Evolutionary conservation across 2,113 vertebrate species (phyloP).

Genomic region (Haliaeetus leucogaster): DNA sequence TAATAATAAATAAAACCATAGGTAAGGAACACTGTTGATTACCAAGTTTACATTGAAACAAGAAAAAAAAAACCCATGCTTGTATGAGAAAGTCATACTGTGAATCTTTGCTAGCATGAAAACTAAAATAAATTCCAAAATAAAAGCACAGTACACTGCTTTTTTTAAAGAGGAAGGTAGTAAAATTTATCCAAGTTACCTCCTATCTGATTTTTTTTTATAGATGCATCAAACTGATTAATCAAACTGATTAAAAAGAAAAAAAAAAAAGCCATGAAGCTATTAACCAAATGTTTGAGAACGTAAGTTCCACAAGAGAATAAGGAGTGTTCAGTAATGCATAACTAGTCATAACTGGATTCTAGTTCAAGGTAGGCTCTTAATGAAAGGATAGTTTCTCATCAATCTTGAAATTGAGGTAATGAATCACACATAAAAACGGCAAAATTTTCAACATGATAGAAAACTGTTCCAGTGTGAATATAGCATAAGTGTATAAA

Average conservation of each 20-base stretch:
- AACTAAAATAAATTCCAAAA: not conserved
- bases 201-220: not conserved
- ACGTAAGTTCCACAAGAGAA: not conserved
- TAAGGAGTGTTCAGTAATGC: slow-evolving; percentile 26
- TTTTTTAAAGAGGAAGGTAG: not conserved
- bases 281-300: not conserved
- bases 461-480: not conserved
- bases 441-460: not conserved
- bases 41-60: not conserved
- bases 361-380: not conserved
- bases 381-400: not conserved
- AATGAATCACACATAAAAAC: not conserved
- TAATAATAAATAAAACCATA: not conserved
- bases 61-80: not conserved
- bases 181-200: too few species aligned
- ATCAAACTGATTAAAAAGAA: not conserved
- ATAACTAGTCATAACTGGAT: slow-evolving; percentile 50
- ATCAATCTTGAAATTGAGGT: not conserved
- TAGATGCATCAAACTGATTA: not conserved
- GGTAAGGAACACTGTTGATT: not conserved
- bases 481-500: not conserved
- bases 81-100: not conserved
- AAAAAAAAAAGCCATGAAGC: not conserved
- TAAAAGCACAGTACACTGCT: not conserved
- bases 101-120: not conserved